Evolutionary conservation across 2,113 vertebrate genomes (phyloP).

Genomic region (Silurus asotus): DNA sequence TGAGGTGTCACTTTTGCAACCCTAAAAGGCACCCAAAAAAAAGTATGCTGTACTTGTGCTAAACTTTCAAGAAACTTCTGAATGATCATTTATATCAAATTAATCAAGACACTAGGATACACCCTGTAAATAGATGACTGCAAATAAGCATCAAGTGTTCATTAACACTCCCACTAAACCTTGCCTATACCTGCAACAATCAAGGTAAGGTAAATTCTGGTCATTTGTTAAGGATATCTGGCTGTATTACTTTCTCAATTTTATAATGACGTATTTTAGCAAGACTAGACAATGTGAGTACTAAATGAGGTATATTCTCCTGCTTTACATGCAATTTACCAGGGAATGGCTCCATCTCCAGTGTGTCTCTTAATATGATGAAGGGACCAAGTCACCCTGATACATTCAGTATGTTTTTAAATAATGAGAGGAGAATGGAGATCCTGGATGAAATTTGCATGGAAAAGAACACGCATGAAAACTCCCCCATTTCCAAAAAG

Average conservation of each 20-base stretch:
- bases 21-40: background rate
- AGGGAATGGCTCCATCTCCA: background rate
- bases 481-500: no score
- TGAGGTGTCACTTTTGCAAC: no score
- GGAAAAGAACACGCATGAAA: background rate
- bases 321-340: background rate
- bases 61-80: background rate
- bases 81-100: background rate
- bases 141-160: background rate
- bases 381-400: background rate
- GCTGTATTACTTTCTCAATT: background rate
- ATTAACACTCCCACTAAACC: background rate
- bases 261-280: background rate
- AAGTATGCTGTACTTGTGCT: background rate
- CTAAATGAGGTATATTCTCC: background rate
- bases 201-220: background rate
- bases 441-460: no score
- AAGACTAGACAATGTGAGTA: background rate
- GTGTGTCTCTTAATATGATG: background rate
- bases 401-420: background rate
- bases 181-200: background rate
- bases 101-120: background rate
- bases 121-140: background rate
- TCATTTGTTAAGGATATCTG: background rate
- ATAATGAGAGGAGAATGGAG: background rate